Percentiles rank a stretch among this genome's conserved stretches.
These are phyloP conservation scores for Pocillopora verrucosa DNA, from an alignment of 64 coral and sea anemone genomes.

Conservation along the genomic window DNA sequence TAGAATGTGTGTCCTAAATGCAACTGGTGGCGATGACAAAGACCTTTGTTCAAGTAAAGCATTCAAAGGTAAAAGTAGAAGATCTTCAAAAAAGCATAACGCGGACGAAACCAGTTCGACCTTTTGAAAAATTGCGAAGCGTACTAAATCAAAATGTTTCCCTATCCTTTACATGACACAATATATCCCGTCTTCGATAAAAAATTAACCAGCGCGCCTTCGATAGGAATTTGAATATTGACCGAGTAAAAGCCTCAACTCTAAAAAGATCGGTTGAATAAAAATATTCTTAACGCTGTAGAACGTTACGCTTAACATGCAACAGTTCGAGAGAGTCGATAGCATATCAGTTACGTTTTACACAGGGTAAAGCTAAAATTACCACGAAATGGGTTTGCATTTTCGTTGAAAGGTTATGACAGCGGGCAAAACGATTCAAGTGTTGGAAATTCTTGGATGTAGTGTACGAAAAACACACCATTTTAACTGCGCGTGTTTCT, in stretches of 20 bases:
- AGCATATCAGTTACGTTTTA: conserved; percentile 22
- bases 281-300: not conserved
- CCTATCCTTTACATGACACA: not conserved
- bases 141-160: conserved; percentile 36
- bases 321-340: not conserved
- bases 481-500: not conserved
- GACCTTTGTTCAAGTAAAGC: conserved; percentile 35
- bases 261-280: not conserved
- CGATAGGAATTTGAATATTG: conserved; percentile 47
- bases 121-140: not conserved
- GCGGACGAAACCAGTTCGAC: not conserved
- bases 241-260: not conserved
- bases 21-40: conserved; percentile 47
- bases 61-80: conserved; percentile 23
- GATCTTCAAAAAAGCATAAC: conserved; percentile 5
- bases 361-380: conserved; percentile 7
- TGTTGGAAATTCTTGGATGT: conserved; percentile 17
- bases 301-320: not conserved
- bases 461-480: conserved; percentile 29
- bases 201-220: conserved; percentile 48
- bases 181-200: conserved; percentile 28
- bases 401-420: conserved; percentile 33
- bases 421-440: not conserved
- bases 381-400: conserved; percentile 8
- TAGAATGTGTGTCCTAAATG: conserved; percentile 10